phyloP scores from a whole-genome alignment of 1,140 invertebrate genomes.

The Phymorhynchus buccinoides region DNA sequence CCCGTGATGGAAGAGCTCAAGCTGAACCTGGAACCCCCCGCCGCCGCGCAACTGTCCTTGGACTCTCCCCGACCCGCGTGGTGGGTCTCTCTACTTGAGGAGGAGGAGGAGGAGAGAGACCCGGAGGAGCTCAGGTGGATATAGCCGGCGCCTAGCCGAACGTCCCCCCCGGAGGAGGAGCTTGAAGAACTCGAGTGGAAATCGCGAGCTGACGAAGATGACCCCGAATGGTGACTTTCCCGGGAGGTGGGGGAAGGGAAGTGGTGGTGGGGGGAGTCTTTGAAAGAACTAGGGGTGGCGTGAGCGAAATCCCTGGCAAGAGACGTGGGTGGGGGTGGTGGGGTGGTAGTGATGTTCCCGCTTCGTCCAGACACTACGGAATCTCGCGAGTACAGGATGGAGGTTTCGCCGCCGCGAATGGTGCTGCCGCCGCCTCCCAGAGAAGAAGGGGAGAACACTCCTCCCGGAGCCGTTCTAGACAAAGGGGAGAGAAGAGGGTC shows the following conservation, averaged over 20 bases:
- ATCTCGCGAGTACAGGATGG: slow-evolving; percentile 10
- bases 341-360: background rate
- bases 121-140: slow-evolving; percentile 21
- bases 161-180: background rate
- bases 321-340: background rate
- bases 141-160: background rate
- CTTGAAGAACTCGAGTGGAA: background rate
- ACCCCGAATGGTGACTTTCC: slow-evolving; percentile 11
- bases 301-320: background rate
- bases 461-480: background rate
- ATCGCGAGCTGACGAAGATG: background rate
- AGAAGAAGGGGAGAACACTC: background rate
- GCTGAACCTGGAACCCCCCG: background rate
- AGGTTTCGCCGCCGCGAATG: background rate
- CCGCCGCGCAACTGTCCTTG: background rate
- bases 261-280: background rate
- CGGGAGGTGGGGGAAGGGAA: background rate
- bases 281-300: background rate
- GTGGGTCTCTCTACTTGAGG: background rate
- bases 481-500: background rate
- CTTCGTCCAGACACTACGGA: background rate
- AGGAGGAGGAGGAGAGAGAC: background rate
- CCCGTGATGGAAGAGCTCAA: background rate
- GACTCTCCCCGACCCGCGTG: background rate
- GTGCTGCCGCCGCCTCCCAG: background rate